Conservation (phyloP, 37 sponge, comb jelly and placozoan genomes). For the Trichoplax adhaerens region DNA sequence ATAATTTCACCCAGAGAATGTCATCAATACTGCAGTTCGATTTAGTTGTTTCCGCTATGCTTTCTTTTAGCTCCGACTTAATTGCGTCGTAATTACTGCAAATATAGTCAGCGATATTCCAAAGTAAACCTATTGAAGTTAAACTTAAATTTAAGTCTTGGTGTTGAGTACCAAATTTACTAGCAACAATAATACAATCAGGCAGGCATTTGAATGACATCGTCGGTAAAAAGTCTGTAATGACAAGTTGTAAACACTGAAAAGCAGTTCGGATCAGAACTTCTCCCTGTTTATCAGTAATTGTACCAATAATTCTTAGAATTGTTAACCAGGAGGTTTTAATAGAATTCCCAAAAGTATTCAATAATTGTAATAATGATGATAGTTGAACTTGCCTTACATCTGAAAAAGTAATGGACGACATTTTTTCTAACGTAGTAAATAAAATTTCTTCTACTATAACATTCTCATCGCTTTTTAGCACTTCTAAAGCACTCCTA, state of each 20-base stretch:
- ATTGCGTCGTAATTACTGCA: slow-evolving; percentile 44
- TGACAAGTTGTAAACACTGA: slow-evolving; percentile 69
- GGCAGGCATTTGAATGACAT: slow-evolving; percentile 51
- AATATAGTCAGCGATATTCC: slow-evolving; percentile 84
- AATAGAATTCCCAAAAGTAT: background rate
- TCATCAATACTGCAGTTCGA: too few relatives aligned
- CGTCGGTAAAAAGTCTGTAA: slow-evolving; percentile 68
- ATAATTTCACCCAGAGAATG: background rate
- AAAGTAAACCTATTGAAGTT: slow-evolving; percentile 86
- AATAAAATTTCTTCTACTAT: background rate
- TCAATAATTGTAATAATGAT: background rate
- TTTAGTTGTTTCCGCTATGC: background rate
- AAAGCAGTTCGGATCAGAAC: slow-evolving; percentile 44
- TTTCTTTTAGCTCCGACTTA: background rate
- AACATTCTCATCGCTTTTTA: slow-evolving; percentile 11
- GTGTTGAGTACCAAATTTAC: slow-evolving; percentile 61
- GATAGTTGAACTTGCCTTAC: background rate
- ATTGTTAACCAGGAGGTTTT: background rate
- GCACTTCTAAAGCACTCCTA: slow-evolving; percentile 10
- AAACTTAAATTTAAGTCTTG: slow-evolving; percentile 83
- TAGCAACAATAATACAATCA: slow-evolving; percentile 40
- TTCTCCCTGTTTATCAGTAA: background rate
- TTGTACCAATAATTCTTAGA: too few relatives aligned
- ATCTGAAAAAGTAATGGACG: background rate
- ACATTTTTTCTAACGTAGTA: background rate